phyloP scores from a whole-genome alignment of 1,140 invertebrate species.

The Forficula auricularia region DNA sequence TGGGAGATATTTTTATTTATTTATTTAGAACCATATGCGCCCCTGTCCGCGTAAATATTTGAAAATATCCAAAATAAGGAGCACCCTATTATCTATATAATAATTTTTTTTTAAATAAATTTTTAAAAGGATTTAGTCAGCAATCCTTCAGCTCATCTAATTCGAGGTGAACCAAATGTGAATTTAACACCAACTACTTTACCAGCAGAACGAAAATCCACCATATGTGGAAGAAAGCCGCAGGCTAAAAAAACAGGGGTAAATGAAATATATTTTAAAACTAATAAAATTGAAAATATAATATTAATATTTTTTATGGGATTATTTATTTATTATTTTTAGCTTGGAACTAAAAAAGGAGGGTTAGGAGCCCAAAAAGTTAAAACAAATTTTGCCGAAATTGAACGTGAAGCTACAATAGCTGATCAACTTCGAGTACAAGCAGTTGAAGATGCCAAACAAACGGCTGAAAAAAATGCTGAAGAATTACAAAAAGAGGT shows the following conservation, averaged over 20 bases:
- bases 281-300: constrained; percentile 6
- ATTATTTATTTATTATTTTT: constrained; percentile 13
- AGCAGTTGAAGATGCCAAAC: constrained; percentile 22
- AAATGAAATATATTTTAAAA: constrained; percentile 18
- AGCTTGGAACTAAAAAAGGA: constrained; percentile 71
- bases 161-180: constrained; percentile 28
- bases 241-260: constrained; percentile 44
- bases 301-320: constrained; percentile 1
- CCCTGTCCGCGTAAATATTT: no score
- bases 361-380: constrained; percentile 94
- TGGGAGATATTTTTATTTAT: no score
- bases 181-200: constrained; percentile 21
- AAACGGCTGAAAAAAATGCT: constrained; percentile 23
- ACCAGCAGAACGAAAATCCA: constrained; percentile 41
- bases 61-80: no score
- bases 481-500: constrained; percentile 39
- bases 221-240: constrained; percentile 48
- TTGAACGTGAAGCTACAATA: constrained; percentile 74
- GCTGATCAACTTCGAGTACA: constrained; percentile 53
- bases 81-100: no score
- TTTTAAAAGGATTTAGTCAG: no score
- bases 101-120: no score
- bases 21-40: no score
- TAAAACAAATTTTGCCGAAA: constrained; percentile 85
- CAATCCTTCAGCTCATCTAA: no score